Percentiles rank a stretch among this genome's conserved stretches.
phyloP scores from a whole-genome alignment of 1,140 invertebrate genomes.

The Drosophila pectinifera region DNA sequence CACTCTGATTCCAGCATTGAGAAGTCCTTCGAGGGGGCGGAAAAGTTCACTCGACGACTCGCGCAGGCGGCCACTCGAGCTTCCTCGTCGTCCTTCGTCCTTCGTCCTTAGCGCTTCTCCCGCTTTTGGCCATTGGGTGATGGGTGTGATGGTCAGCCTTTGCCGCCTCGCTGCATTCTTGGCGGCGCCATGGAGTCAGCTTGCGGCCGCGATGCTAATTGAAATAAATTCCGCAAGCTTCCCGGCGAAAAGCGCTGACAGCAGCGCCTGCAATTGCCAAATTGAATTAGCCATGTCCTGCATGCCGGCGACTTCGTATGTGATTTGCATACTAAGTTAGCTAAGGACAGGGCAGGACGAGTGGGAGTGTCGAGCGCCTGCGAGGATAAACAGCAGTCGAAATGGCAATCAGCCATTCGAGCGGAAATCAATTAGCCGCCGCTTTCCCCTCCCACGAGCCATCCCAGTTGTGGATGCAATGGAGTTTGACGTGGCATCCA shows the following conservation, averaged over 20 bases:
- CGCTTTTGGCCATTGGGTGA: too few species aligned
- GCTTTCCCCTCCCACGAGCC: slow-evolving; percentile 8
- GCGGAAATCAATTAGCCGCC: slow-evolving; percentile 66
- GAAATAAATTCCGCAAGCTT: slow-evolving; percentile 76
- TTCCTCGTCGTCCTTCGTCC: slow-evolving; percentile 3
- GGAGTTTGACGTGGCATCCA: slow-evolving; percentile 8
- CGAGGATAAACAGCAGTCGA: slow-evolving; percentile 45
- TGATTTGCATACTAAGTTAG: slow-evolving; percentile 47
- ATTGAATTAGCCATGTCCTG: slow-evolving; percentile 70
- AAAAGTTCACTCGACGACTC: slow-evolving; percentile 61
- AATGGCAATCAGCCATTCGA: slow-evolving; percentile 54
- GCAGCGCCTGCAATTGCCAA: slow-evolving; percentile 65
- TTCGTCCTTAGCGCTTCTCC: too few species aligned
- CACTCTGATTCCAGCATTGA: slow-evolving; percentile 38
- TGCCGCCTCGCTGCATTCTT: slow-evolving; percentile 54
- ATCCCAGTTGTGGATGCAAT: slow-evolving; percentile 15
- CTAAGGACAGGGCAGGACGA: neutral
- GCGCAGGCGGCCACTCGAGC: slow-evolving; percentile 34
- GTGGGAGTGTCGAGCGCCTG: slow-evolving; percentile 17
- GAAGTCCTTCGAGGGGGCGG: slow-evolving; percentile 48
- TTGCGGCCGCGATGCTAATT: slow-evolving; percentile 61
- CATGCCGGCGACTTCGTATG: slow-evolving; percentile 34
- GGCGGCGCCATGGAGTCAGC: slow-evolving; percentile 25
- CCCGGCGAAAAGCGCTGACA: slow-evolving; percentile 64
- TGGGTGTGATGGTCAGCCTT: slow-evolving; percentile 59